These are phyloP conservation scores for Pollimyrus isidori DNA, from an alignment of 2,113 vertebrate genomes.

Conservation along the genomic window DNA sequence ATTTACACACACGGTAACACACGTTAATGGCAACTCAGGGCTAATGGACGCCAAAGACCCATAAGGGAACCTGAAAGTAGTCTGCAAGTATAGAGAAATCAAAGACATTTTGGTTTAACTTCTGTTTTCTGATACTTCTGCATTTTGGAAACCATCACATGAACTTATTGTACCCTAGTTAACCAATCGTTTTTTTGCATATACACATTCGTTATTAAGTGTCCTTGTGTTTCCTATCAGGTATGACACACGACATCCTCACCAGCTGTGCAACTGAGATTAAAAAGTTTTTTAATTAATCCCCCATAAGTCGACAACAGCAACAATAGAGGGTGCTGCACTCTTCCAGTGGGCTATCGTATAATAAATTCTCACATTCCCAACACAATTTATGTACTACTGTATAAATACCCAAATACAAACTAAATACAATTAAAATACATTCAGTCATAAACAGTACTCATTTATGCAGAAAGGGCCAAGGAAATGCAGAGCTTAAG, in stretches of 20 bases:
- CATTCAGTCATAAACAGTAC: neutral
- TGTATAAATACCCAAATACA: neutral
- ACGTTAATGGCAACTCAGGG: neutral
- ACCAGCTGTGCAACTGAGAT: neutral
- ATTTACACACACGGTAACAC: neutral
- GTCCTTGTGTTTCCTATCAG: slow-evolving; percentile 35
- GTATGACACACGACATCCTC: slow-evolving; percentile 17
- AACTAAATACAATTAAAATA: neutral
- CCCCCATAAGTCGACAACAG: neutral
- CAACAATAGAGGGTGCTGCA: neutral
- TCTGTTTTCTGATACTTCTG: slow-evolving; percentile 1
- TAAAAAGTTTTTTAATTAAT: neutral
- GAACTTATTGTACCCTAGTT: neutral
- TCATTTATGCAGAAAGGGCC: neutral
- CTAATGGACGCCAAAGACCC: neutral
- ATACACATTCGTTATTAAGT: slow-evolving; percentile 22
- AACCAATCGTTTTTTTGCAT: neutral
- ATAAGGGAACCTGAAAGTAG: neutral
- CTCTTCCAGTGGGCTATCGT: neutral
- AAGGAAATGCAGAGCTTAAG: neutral
- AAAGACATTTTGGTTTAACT: neutral
- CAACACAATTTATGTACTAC: neutral
- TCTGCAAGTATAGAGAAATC: neutral
- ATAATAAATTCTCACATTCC: neutral
- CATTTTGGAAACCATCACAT: neutral